These are phyloP conservation scores for Heliconius eleuchia DNA, from an alignment of 1,140 invertebrate species.

Conservation along the genomic window DNA sequence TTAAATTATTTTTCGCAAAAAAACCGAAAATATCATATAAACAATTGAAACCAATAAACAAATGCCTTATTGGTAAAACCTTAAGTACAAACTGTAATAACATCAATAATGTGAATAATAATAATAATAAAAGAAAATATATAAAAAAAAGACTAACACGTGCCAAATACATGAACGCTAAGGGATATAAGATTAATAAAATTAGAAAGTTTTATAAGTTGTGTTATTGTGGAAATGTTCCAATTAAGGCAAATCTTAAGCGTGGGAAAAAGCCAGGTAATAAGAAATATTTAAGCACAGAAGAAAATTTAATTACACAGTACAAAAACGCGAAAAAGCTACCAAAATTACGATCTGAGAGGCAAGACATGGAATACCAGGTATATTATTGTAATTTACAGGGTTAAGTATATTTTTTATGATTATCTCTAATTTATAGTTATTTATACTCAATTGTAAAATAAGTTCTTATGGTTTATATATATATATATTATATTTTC, in stretches of 20 bases:
- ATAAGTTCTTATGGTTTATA: no score
- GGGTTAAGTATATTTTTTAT: no score
- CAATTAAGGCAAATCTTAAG: background rate
- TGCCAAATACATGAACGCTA: background rate
- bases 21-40: background rate
- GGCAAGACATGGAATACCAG: background rate
- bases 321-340: background rate
- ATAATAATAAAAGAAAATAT: background rate
- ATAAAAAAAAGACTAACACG: background rate
- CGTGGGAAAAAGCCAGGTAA: background rate
- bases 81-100: background rate
- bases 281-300: background rate
- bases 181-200: background rate
- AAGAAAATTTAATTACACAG: background rate
- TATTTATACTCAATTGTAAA: no score
- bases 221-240: background rate
- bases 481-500: no score
- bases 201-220: background rate
- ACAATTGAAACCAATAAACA: background rate
- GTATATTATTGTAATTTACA: background rate
- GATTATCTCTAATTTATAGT: no score
- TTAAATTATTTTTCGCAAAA: background rate
- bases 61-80: background rate
- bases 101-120: background rate
- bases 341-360: background rate